Evolutionary conservation across 2,113 vertebrate genomes (phyloP), one percentile per base, ranked within the genome.

Genomic region (Amazona guildingii): DNA sequence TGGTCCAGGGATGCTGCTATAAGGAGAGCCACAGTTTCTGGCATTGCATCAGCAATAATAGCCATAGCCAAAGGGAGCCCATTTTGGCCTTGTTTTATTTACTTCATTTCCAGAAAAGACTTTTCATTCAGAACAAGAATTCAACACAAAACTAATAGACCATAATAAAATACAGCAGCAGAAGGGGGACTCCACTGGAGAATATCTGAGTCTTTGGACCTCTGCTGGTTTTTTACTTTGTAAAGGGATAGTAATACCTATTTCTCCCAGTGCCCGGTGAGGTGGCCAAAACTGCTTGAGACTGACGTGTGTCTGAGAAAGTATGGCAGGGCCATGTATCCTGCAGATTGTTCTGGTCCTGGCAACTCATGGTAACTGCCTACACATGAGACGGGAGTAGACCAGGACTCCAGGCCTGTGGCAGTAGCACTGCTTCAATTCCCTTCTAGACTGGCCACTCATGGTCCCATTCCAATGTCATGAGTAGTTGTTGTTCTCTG

Each of bases 391-490:
- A n/a, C 29, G 19, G 59, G 37, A 67, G 31, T 1, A 2, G 39
- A 74, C 4, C 6, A 23, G 35, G 55, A 41, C 5, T 41, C 64
- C 18, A n/a, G 5, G 21, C 17, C 28, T 66, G 39, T 37, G 31
- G 33, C 1, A 0, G 31, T 46, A 63, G 6, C 1, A 0, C 21
- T 66, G 19, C 17, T 52, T 80, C 68, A 46, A 1, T 62, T 63
- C n/a, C 17, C 19, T 77, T 48, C 48, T 54, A 61, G 66, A 39
- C 28, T 35, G 29, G 9, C 9, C 31, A 44, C 13, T 63, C 63
- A 43, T 39, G 24, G 27, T 87, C 35, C 59, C 28, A 21, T 70
- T 63, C 11, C 55, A 18, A 37, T 9, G 18, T 67, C 27, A 33
- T 1, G 2, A 37, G 20, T 7, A 64, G 17, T 2, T 73, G 16